Conservation (phyloP, 2,113 vertebrate species). For the Anolis carolinensis region DNA sequence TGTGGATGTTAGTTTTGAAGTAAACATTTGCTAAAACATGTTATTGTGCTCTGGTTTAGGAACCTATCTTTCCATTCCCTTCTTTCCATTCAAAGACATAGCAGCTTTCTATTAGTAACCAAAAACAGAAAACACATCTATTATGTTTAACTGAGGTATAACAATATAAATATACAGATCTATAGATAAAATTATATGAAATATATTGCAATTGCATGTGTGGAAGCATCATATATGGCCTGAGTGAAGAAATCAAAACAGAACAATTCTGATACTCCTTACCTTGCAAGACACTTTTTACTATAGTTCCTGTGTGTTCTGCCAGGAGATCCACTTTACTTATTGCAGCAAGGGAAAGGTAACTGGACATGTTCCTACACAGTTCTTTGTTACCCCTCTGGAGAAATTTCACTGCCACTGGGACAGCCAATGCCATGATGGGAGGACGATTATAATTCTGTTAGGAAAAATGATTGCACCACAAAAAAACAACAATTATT, state of each 20-base stretch:
- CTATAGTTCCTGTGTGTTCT: conserved; percentile 87
- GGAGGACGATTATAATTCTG: conserved; percentile 91
- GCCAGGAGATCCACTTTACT: conserved; percentile 87
- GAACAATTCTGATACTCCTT: conserved; percentile 38
- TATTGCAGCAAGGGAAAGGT: conserved; percentile 91
- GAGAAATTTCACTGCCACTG: conserved; percentile 92
- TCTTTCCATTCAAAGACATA: too few relatives aligned
- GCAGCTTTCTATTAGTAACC: too few relatives aligned
- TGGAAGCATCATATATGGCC: not conserved
- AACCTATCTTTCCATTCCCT: too few relatives aligned
- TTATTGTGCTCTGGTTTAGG: too few relatives aligned
- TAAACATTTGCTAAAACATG: too few relatives aligned
- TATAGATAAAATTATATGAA: too few relatives aligned
- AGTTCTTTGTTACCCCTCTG: conserved; percentile 88
- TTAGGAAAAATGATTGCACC: not conserved
- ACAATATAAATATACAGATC: too few relatives aligned
- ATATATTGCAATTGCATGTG: too few relatives aligned
- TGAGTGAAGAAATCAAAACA: not conserved
- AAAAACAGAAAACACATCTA: too few relatives aligned
- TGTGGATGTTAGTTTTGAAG: too few relatives aligned
- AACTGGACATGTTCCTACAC: conserved; percentile 94
- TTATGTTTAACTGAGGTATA: too few relatives aligned
- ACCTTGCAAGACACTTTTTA: conserved; percentile 90
- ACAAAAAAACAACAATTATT: conserved; percentile 11
- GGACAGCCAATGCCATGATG: conserved; percentile 92